Evolutionary conservation across 1,140 invertebrate genomes (phyloP).

Genomic region (Liolophura sinensis): DNA sequence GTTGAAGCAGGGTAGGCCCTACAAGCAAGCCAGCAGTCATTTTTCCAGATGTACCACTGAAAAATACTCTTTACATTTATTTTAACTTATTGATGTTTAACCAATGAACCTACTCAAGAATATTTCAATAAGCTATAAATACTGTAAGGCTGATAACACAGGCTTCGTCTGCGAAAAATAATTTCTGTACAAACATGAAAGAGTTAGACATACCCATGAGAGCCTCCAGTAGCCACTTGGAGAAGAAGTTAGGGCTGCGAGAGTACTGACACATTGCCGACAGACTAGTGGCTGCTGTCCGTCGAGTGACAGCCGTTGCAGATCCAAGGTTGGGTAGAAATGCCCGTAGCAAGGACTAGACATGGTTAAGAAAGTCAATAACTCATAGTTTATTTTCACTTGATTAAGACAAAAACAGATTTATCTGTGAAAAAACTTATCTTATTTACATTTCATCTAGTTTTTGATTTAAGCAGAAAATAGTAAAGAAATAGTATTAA

Average conservation of each 20-base stretch:
- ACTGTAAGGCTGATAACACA: too few relatives aligned
- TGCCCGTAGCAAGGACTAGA: constrained; percentile 67
- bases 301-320: constrained; percentile 64
- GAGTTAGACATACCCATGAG: constrained; percentile 60
- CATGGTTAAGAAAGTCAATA: constrained; percentile 21
- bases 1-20: too few relatives aligned
- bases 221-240: constrained; percentile 64
- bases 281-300: constrained; percentile 70
- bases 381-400: too few relatives aligned
- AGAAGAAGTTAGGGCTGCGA: constrained; percentile 67
- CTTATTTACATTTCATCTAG: too few relatives aligned
- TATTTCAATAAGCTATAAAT: too few relatives aligned
- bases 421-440: too few relatives aligned
- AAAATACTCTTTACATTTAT: constrained; percentile 6
- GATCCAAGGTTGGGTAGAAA: constrained; percentile 71
- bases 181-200: background rate
- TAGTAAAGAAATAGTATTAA: background rate
- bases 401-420: too few relatives aligned
- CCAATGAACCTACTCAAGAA: too few relatives aligned
- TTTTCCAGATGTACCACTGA: too few relatives aligned
- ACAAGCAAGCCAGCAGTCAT: too few relatives aligned
- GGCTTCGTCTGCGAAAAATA: background rate
- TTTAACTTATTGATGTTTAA: too few relatives aligned
- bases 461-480: too few relatives aligned
- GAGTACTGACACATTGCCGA: constrained; percentile 69